Conservation (phyloP, 1,140 invertebrate genomes). For the Oryctes rhinoceros region DNA sequence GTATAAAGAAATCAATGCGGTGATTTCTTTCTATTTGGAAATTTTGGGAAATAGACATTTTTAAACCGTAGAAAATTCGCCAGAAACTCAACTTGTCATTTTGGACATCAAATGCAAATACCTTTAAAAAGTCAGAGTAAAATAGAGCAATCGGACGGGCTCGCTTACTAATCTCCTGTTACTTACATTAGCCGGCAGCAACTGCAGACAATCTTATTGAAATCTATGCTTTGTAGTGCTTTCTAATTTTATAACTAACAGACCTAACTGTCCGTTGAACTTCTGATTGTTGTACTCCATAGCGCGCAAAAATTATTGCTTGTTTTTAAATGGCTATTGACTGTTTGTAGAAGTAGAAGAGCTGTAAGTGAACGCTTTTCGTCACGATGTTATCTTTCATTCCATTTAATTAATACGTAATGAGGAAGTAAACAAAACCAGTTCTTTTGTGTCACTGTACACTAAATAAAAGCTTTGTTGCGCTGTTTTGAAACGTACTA, state of each 20-base stretch:
- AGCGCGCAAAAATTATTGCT: neutral
- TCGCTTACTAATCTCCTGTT: neutral
- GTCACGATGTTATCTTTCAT: neutral
- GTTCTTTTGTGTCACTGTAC: slow-evolving; percentile 24
- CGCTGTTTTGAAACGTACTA: neutral
- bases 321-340: neutral
- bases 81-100: no score
- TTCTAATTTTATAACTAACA: slow-evolving; percentile 18
- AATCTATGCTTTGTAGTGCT: slow-evolving; percentile 18
- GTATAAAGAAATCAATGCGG: no score
- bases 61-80: no score
- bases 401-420: neutral
- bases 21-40: no score
- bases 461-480: slow-evolving; percentile 18
- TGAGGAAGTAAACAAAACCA: slow-evolving; percentile 4
- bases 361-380: neutral
- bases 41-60: no score
- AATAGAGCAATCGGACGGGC: neutral
- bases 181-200: neutral
- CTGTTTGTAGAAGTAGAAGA: neutral
- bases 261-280: neutral
- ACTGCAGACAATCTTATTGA: slow-evolving; percentile 1
- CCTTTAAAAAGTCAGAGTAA: no score
- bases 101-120: no score
- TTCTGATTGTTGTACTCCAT: neutral